Evolutionary conservation across 2,113 vertebrate genomes (phyloP).

Genomic region (Lonchura striata): DNA sequence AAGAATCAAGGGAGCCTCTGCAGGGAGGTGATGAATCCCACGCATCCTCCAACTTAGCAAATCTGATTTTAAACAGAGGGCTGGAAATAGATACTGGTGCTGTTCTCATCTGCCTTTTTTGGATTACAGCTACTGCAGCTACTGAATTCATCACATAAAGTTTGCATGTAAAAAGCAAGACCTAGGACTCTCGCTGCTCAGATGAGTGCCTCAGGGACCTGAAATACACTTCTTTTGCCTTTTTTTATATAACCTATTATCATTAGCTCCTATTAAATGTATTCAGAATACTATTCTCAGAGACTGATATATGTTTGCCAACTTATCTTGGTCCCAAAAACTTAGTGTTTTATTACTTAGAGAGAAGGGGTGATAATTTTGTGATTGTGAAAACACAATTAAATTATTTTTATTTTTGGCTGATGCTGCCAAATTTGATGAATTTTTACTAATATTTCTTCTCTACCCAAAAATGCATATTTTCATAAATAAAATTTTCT

Average conservation of each 20-base stretch:
- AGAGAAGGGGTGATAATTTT: fast-evolving
- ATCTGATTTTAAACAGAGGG: not conserved
- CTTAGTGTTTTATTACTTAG: too few species aligned
- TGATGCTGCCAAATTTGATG: not conserved
- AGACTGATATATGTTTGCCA: not conserved
- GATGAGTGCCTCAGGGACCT: not conserved
- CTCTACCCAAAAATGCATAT: not conserved
- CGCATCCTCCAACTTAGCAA: not conserved
- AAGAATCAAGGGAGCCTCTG: not conserved
- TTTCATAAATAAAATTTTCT: not conserved
- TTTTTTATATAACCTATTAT: not conserved
- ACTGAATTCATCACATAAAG: not conserved
- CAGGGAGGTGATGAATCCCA: not conserved
- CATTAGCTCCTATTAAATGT: not conserved
- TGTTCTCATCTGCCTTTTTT: not conserved
- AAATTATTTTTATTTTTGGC: not conserved
- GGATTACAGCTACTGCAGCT: not conserved
- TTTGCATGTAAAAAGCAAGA: not conserved
- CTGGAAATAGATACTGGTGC: not conserved
- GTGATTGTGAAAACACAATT: not conserved
- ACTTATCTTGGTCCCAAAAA: not conserved
- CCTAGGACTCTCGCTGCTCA: not conserved
- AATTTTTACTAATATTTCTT: not conserved
- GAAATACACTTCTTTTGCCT: not conserved
- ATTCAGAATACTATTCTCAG: not conserved